Evolutionary conservation across 2,113 vertebrate species (phyloP), one percentile per base, ranked within the genome.

Genomic region (Gobiocypris rarus): DNA sequence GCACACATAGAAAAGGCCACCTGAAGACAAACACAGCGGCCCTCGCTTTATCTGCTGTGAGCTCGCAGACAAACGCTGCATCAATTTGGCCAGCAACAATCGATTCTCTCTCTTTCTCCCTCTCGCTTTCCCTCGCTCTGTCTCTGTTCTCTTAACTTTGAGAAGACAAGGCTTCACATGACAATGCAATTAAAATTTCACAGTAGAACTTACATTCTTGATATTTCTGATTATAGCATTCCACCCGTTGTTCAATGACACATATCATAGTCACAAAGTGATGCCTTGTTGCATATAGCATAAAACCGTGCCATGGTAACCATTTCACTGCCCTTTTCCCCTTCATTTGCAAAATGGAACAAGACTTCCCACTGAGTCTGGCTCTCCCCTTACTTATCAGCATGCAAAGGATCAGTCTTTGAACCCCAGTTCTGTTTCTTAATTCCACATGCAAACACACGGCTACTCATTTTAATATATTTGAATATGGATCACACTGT

Each of bases 1-100:
- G 92, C 94, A 94, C 93, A 94, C 90, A 89, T 89, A 92, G 93
- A 93, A 93, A 94, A 93, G 93, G 93, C 93, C 93, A 93, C 93
- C 93, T 92, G 92, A 94, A 92, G 94, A 93, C 92, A 93, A 93
- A 93, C 92, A 92, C 93, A 90, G 89, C 89, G 78, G 90, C 91
- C 79, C 87, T 86, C 90, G 89, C 92, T 93, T 93, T 92, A 92
- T 93, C 92, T 93, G 88, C 88, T 85, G 90, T 89, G 91, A 88
- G 91, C 91, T 91, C 87, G 87, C 90, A 90, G 91, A 93, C 91
- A 89, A 83, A 93, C 90, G 92, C 87, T 89, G 89, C 90, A 92
- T 94, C 92, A 94, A 94, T 94, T 93, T 94, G 91, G 92, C 91
- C 89, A 85, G 86, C 89, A 92, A 93, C 93, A 93, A 94, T 95